These are phyloP conservation scores for Acronicta alni DNA, from an alignment of 2,888 invertebrate genomes.

Conservation along the genomic window DNA sequence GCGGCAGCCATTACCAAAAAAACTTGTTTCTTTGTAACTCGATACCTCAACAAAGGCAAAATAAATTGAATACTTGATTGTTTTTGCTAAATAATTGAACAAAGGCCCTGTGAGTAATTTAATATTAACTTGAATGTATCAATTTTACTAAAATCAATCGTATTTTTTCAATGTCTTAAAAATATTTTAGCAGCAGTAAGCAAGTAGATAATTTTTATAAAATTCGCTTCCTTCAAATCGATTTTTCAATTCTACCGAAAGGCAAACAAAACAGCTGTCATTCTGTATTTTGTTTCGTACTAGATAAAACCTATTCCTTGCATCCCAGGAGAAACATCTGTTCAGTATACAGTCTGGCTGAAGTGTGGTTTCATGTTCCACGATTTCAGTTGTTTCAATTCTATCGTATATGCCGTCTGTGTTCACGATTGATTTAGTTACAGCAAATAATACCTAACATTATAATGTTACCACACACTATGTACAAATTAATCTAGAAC, in stretches of 20 bases:
- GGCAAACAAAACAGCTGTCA: constrained; percentile 15
- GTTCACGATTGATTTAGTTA: too few species aligned
- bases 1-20: constrained; percentile 4
- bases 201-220: too few species aligned
- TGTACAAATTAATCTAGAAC: too few species aligned
- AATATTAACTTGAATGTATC: constrained; percentile 18
- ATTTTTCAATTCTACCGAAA: constrained; percentile 4
- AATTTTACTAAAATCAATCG: background rate
- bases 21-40: constrained; percentile 14
- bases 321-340: constrained; percentile 36
- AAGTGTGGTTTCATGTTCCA: constrained; percentile 9
- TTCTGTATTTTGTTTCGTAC: constrained; percentile 29
- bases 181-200: background rate
- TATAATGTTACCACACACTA: too few species aligned
- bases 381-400: constrained; percentile 7
- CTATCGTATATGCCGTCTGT: constrained; percentile 16
- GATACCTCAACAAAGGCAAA: constrained; percentile 12
- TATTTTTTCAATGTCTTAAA: background rate
- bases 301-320: constrained; percentile 15
- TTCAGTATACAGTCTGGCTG: constrained; percentile 13
- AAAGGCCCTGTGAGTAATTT: constrained; percentile 9
- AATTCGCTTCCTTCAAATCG: background rate
- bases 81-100: constrained; percentile 27
- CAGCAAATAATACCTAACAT: too few species aligned
- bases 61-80: constrained; percentile 35